These are phyloP conservation scores for Microctonus aethiopoides DNA, from an alignment of 2,888 invertebrate genomes.

Conservation along the genomic window DNA sequence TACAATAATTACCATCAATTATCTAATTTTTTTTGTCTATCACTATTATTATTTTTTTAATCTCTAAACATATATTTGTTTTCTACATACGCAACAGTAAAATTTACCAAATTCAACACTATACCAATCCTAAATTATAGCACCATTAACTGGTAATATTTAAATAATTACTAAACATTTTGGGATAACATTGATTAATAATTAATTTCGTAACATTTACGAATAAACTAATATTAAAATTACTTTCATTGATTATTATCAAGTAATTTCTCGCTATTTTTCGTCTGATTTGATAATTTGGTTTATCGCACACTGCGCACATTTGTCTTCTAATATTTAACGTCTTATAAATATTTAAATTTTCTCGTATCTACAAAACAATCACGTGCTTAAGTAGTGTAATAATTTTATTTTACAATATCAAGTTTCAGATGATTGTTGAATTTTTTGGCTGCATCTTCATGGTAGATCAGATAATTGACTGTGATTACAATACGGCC, in stretches of 20 bases:
- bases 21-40: too few species aligned
- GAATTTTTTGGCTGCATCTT: conserved; percentile 53
- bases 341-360: neutral
- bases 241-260: conserved; percentile 25
- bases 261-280: neutral
- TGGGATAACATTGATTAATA: conserved; percentile 44
- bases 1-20: too few species aligned
- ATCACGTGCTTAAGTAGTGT: neutral
- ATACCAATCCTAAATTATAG: conserved; percentile 55
- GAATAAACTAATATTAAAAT: conserved; percentile 22
- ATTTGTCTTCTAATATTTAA: conserved; percentile 42
- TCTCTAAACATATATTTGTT: neutral
- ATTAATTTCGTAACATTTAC: conserved; percentile 38
- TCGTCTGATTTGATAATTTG: conserved; percentile 26
- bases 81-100: conserved; percentile 36
- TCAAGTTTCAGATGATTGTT: conserved; percentile 39
- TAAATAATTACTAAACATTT: conserved; percentile 45
- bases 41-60: conserved; percentile 35
- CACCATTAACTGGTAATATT: conserved; percentile 48
- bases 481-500: conserved; percentile 55
- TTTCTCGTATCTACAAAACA: conserved; percentile 24
- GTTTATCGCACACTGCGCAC: conserved; percentile 37
- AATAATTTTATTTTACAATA: conserved; percentile 16
- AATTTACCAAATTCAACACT: conserved; percentile 55
- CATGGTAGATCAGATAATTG: conserved; percentile 50